These are phyloP conservation scores for Dryomyza anilis DNA, from an alignment of 2,888 invertebrate genomes.

Conservation along the genomic window DNA sequence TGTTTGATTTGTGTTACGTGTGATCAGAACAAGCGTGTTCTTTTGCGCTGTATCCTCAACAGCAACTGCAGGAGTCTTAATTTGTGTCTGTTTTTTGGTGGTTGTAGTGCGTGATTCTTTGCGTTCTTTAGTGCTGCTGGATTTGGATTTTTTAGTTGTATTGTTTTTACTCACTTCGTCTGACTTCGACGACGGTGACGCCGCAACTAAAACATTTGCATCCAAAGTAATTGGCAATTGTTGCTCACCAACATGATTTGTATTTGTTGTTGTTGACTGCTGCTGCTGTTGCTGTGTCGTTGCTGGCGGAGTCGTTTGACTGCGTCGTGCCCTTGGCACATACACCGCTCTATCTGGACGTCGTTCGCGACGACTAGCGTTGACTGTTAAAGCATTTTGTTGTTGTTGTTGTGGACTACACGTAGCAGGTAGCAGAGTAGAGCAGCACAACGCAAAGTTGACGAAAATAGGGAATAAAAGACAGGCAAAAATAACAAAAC, in stretches of 20 bases:
- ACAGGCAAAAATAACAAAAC: constrained; percentile 39
- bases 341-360: constrained; percentile 81
- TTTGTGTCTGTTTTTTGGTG: constrained; percentile 40
- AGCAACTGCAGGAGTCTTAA: background rate
- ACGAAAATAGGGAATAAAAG: too few species aligned
- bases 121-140: constrained; percentile 33
- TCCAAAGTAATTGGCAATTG: constrained; percentile 43
- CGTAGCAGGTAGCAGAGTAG: too few species aligned
- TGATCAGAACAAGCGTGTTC: background rate
- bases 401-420: constrained; percentile 40
- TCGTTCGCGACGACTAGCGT: constrained; percentile 59
- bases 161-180: constrained; percentile 38
- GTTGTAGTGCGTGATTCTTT: too few species aligned
- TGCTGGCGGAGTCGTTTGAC: constrained; percentile 59
- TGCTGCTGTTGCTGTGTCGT: constrained; percentile 27
- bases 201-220: constrained; percentile 39
- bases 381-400: constrained; percentile 39
- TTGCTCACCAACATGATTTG: constrained; percentile 32
- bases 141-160: constrained; percentile 41
- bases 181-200: constrained; percentile 41
- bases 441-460: too few species aligned
- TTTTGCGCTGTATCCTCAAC: background rate
- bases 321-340: constrained; percentile 74
- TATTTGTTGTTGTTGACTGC: constrained; percentile 10
- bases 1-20: background rate